Conservation (phyloP, 2,888 invertebrate species). For the Augochlorella aurata region DNA sequence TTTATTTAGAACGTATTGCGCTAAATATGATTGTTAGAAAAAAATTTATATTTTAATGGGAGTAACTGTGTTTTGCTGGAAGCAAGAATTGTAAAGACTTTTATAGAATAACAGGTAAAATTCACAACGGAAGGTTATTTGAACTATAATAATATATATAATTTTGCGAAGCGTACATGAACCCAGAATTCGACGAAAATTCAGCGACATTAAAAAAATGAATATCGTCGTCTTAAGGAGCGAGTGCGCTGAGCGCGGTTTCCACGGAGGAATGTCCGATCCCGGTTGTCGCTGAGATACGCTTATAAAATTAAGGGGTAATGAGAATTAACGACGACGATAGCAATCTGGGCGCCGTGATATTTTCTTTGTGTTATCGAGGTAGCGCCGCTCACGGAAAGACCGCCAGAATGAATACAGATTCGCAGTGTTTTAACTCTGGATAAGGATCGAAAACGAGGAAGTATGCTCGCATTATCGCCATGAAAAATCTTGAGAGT, state of each 20-base stretch:
- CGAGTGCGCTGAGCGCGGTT: constrained; percentile 12
- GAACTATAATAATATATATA: background rate
- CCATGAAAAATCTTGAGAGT: constrained; percentile 31
- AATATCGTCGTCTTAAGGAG: constrained; percentile 20
- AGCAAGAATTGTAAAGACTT: too few species aligned
- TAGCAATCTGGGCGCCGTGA: constrained; percentile 60
- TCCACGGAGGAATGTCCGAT: constrained; percentile 30
- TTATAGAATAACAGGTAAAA: too few species aligned
- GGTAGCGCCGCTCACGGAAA: constrained; percentile 29
- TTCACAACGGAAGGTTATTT: too few species aligned
- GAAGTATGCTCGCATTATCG: constrained; percentile 34
- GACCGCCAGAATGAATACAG: constrained; percentile 60
- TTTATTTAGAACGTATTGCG: too few species aligned
- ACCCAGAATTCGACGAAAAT: background rate
- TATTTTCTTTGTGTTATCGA: constrained; percentile 58
- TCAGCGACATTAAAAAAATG: constrained; percentile 1
- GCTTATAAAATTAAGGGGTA: constrained; percentile 69
- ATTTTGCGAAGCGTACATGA: constrained; percentile 9
- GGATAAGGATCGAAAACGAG: constrained; percentile 50
- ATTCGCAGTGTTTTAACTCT: constrained; percentile 59
- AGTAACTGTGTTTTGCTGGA: too few species aligned
- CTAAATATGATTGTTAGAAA: too few species aligned
- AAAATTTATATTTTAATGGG: too few species aligned
- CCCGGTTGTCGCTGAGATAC: constrained; percentile 34
- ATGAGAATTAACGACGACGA: constrained; percentile 69